These are phyloP conservation scores for Proteles cristata DNA, from an alignment of 2,113 vertebrate species.

Conservation along the genomic window DNA sequence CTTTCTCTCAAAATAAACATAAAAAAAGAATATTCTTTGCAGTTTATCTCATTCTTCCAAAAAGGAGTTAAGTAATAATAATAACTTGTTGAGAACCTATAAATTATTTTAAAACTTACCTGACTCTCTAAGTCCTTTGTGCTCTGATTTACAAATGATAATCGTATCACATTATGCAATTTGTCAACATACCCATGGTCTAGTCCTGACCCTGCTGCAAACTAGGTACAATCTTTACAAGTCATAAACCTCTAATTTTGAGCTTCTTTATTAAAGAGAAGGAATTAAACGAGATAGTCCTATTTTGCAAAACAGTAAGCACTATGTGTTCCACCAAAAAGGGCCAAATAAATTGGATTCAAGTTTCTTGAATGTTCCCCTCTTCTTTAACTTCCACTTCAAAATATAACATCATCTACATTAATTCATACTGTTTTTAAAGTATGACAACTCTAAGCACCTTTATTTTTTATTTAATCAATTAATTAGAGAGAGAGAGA, in stretches of 20 bases:
- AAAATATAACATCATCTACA: not conserved
- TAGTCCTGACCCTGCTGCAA: not conserved
- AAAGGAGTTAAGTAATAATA: slow-evolving; percentile 1
- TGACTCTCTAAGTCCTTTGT: not conserved
- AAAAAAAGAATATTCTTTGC: not conserved
- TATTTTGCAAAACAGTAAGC: not conserved
- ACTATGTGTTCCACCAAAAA: not conserved
- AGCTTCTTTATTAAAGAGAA: slow-evolving; percentile 18
- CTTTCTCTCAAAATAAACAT: too few relatives aligned
- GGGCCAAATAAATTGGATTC: not conserved
- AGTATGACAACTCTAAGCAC: not conserved
- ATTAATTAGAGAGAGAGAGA: too few relatives aligned
- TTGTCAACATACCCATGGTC: not conserved
- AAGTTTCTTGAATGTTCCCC: not conserved
- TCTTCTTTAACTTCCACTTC: not conserved
- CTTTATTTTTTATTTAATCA: not conserved
- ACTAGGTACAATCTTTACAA: not conserved
- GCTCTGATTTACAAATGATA: slow-evolving; percentile 27
- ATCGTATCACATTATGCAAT: not conserved
- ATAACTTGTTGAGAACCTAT: not conserved
- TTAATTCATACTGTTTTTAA: slow-evolving; percentile 40
- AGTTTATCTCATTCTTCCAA: slow-evolving; percentile 13
- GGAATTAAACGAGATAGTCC: not conserved
- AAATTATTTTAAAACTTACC: slow-evolving; percentile 40
- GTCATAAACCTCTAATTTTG: not conserved